Evolutionary conservation across 2,888 invertebrate genomes (phyloP).

Genomic region (Dioctria linearis): DNA sequence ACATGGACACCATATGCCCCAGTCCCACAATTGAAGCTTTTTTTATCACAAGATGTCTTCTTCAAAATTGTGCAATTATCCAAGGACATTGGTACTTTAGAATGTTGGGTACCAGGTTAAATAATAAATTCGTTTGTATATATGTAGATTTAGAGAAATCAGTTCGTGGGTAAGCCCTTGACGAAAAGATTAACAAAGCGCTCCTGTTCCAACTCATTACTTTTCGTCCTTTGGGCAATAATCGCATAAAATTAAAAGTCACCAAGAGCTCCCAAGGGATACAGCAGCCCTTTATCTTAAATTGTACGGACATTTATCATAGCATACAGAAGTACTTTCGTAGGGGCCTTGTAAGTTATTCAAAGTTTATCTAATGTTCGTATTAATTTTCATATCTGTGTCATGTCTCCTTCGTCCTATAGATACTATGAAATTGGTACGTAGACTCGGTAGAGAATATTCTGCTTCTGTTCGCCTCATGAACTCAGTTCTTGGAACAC

Average conservation of each 20-base stretch:
- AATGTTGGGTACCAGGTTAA: no score
- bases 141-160: no score
- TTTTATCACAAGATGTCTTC: no score
- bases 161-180: neutral
- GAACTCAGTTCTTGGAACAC: neutral
- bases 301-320: slow-evolving; percentile 47
- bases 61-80: no score
- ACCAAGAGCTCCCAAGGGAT: slow-evolving; percentile 27
- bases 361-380: slow-evolving; percentile 50
- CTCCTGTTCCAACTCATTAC: slow-evolving; percentile 12
- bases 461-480: neutral
- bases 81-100: no score
- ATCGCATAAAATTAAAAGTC: slow-evolving; percentile 49
- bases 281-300: slow-evolving; percentile 44
- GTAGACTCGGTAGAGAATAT: neutral
- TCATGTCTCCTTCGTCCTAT: slow-evolving; percentile 19
- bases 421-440: neutral
- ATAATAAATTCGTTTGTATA: no score
- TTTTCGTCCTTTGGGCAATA: slow-evolving; percentile 37
- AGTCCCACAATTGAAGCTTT: no score
- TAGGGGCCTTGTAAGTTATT: slow-evolving; percentile 33
- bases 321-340: slow-evolving; percentile 34
- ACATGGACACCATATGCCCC: no score
- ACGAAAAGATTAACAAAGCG: slow-evolving; percentile 11
- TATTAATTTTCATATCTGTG: slow-evolving; percentile 50